Base-by-base conservation (phyloP, 2,888 invertebrate genomes). In the Apamea sordens region DNA sequence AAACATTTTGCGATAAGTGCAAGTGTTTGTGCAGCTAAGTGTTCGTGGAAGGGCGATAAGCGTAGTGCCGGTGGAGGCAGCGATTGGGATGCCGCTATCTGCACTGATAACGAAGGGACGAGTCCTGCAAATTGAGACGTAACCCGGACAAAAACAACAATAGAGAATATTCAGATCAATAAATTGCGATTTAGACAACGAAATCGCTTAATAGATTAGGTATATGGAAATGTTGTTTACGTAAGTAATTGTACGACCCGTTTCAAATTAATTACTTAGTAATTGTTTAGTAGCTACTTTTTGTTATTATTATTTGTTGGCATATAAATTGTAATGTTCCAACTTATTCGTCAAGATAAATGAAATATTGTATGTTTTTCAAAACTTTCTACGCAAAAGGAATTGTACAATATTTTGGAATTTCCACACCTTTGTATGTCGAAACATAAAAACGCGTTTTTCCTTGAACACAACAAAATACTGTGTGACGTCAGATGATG, bases 11-110 rank as follows among this genome's bases (percentile, higher is more conserved):
- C 95, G 95, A 96, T 96, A 95, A 94, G 90, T 92, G 92, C 93
- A 94, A 94, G 94, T 95, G 95, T 95, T 95, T 95, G 94, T 92
- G 90, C 91, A 92, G 88, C 86, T 84, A 89, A 92, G 91, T 91
- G 92, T 96, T 96, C 95, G 94, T 94, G 94, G 96, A 96, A 96
- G 91, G 88, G 88, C 92, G 96, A 96, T 96, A 96, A 95, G 92
- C 90, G 86, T 68, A 83, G 88, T 89, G 90, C 91, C 92, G 89
- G 90, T 91, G 91, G 91, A 90, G 92, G 92, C 93, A 93, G 93
- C 94, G 89, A 93, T 94, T 96, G 92, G 95, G 94, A 93, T 93
- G 93, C 91, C 92, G 92, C 93, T 96, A 96, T 96, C 96, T 93
- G 84, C 80, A 82, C 89, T 90, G 95, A 96, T 96, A 96, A 94